These are phyloP conservation scores for Sebastes variabilis DNA, from an alignment of 2,797 vertebrate genomes.

Conservation along the genomic window DNA sequence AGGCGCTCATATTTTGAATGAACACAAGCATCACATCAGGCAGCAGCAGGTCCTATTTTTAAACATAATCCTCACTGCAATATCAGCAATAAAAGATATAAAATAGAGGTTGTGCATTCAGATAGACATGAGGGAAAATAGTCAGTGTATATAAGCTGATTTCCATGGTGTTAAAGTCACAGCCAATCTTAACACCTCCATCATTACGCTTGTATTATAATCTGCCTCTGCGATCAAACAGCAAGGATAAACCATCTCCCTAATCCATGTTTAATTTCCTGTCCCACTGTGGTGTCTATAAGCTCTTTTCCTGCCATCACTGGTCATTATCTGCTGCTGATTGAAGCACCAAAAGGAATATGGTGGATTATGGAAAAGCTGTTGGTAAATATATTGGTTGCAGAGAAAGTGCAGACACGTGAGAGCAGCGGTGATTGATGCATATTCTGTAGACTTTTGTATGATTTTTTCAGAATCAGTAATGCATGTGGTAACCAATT, in stretches of 20 bases:
- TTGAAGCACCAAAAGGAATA: constrained; percentile 53
- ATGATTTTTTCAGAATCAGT: not conserved
- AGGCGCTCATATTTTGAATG: not conserved
- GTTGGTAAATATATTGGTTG: constrained; percentile 46
- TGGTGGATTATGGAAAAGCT: constrained; percentile 38
- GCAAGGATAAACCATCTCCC: constrained; percentile 54
- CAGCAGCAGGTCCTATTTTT: constrained; percentile 8
- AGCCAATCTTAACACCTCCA: constrained; percentile 50
- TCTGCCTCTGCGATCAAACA: constrained; percentile 58
- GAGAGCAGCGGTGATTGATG: not conserved
- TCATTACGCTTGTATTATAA: constrained; percentile 52
- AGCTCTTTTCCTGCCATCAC: constrained; percentile 46
- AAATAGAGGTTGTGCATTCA: constrained; percentile 11
- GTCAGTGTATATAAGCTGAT: constrained; percentile 38
- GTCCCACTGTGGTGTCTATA: constrained; percentile 59
- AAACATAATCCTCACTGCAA: constrained; percentile 17
- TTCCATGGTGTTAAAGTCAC: constrained; percentile 28
- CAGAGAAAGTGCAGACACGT: not conserved
- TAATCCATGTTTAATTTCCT: constrained; percentile 77
- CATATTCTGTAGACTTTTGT: not conserved
- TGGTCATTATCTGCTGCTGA: constrained; percentile 64
- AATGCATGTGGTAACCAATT: fast-evolving
- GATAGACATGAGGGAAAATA: constrained; percentile 22
- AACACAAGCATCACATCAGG: constrained; percentile 6
- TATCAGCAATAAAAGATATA: constrained; percentile 26